A percentile compares a stretch with the other conserved stretches of the same genome.
Conservation (phyloP, 92 coral and sea anemone species). For the Porites cylindrica region DNA sequence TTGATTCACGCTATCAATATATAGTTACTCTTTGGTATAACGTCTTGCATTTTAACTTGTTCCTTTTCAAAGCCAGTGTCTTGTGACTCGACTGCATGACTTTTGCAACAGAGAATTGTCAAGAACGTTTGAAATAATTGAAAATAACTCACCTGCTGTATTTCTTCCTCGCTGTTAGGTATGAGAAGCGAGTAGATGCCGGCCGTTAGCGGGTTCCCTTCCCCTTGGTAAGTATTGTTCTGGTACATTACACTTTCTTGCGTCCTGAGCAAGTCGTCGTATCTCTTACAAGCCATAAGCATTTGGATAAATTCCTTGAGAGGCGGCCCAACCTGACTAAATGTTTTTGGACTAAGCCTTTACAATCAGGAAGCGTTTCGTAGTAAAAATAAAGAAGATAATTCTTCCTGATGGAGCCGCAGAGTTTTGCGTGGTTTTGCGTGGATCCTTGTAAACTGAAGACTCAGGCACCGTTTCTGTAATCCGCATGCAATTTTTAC, state of each 20-base stretch:
- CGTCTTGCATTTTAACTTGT: not conserved
- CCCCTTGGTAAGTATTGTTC: slow-evolving; percentile 42
- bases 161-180: slow-evolving; percentile 79
- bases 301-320: slow-evolving; percentile 13
- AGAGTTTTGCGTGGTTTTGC: slow-evolving; percentile 40
- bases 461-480: slow-evolving; percentile 34
- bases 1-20: not conserved
- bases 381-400: not conserved
- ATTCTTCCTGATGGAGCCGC: slow-evolving; percentile 36
- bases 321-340: slow-evolving; percentile 9
- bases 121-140: not conserved
- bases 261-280: slow-evolving; percentile 39
- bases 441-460: slow-evolving; percentile 24
- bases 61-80: not conserved
- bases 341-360: not conserved
- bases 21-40: not conserved
- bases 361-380: not conserved
- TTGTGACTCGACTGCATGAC: not conserved
- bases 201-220: slow-evolving; percentile 69
- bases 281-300: slow-evolving; percentile 48
- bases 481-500: slow-evolving; percentile 10
- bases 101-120: not conserved
- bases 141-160: slow-evolving; percentile 73
- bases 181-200: slow-evolving; percentile 84
- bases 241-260: slow-evolving; percentile 31